Base-by-base conservation (phyloP, 2,888 invertebrate species). In the Phrixothrix hirtus region DNA sequence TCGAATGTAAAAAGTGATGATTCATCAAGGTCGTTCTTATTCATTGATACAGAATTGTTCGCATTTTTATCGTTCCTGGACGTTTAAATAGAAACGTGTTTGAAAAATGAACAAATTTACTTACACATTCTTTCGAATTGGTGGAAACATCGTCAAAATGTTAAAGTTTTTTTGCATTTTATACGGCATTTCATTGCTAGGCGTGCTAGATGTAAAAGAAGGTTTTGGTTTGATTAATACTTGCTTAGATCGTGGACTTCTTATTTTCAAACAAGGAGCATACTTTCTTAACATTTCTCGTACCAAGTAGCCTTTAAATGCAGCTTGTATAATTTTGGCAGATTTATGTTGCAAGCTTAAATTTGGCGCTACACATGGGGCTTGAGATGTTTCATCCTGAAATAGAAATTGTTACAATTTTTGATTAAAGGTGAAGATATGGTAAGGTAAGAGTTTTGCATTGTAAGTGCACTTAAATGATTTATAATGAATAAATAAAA, bases 1-100 rank as follows among this genome's bases (percentile, higher is more conserved):
- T 83, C 82, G 65, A 78, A 76, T 59, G 80, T 79, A 64, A 82
- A 83, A 1, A 84, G 70, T 0, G 83, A 83, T 0, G 77, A 77
- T 16, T 80, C 79, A 0, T 72, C 59, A 5, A 77, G 74, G 62
- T 80, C 81, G 60, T 77, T 77, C 61, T 78, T n/a, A n/a, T n/a
- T n/a, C n/a, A n/a, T 79, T 41, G 46, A 55, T 36, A 46, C 45
- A 2, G n/a, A n/a, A n/a, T n/a, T n/a, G n/a, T n/a, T n/a, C n/a
- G n/a, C n/a, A n/a, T n/a, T n/a, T n/a, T n/a, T n/a, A n/a, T n/a
- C n/a, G n/a, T n/a, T n/a, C n/a, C n/a, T n/a, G n/a, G n/a, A n/a
- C n/a, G n/a, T n/a, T n/a, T n/a, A n/a, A n/a, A n/a, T n/a, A n/a
- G n/a, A n/a, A n/a, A n/a, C n/a, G n/a, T n/a, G n/a, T n/a, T n/a